Evolutionary conservation across 2,888 invertebrate species (phyloP).

Genomic region (Lasioglossum morio): DNA sequence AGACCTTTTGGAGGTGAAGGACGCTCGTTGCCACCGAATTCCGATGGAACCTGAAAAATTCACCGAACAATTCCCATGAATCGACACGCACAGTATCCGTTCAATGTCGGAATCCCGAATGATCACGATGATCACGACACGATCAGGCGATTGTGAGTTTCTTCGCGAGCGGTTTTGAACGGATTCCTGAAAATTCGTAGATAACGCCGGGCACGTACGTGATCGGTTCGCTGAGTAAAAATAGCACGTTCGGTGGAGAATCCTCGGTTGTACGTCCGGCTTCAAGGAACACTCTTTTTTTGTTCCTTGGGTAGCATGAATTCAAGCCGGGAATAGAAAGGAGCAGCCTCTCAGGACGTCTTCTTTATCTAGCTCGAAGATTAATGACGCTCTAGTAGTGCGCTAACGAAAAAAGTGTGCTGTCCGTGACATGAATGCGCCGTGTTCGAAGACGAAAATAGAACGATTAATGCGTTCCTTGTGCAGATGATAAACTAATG

Average conservation of each 20-base stretch:
- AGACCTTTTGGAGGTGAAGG: constrained; percentile 69
- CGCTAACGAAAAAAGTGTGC: constrained; percentile 37
- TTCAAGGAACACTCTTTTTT: neutral
- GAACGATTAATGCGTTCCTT: constrained; percentile 27
- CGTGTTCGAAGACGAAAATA: constrained; percentile 25
- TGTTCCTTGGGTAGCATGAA: neutral
- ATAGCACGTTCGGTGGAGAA: neutral
- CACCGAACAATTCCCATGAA: neutral
- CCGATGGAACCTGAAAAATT: constrained; percentile 31
- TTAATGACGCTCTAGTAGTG: constrained; percentile 37
- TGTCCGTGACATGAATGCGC: constrained; percentile 50
- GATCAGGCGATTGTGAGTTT: neutral
- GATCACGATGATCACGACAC: neutral
- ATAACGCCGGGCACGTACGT: neutral
- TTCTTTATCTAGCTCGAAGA: constrained; percentile 22
- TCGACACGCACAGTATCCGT: neutral
- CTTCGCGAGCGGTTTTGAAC: neutral
- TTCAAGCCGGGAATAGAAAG: neutral
- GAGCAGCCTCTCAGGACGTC: neutral
- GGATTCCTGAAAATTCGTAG: neutral
- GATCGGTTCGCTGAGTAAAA: constrained; percentile 11
- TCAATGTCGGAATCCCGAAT: neutral
- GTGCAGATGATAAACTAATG: neutral
- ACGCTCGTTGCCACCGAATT: constrained; percentile 57
- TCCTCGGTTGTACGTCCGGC: neutral